Evolutionary conservation across 2,797 vertebrate genomes (phyloP).

Genomic region (Staurois parvus): DNA sequence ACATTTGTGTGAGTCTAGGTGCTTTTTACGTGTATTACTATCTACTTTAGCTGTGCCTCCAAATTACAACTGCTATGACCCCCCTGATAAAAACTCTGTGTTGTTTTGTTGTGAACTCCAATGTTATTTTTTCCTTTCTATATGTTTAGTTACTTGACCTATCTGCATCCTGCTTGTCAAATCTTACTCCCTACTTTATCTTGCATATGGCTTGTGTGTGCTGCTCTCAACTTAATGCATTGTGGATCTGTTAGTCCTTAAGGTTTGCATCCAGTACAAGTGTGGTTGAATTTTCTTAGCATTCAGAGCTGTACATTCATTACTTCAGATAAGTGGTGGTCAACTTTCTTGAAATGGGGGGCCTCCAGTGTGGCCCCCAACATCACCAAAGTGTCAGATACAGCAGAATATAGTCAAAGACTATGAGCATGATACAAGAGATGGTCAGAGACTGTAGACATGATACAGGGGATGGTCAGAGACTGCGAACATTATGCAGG

Average conservation of each 20-base stretch:
- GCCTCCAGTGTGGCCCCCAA: too few species aligned
- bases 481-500: too few species aligned
- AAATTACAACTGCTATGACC: constrained; percentile 39
- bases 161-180: constrained; percentile 38
- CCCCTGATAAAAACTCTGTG: constrained; percentile 26
- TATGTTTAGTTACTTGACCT: neutral
- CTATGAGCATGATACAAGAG: too few species aligned
- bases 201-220: constrained; percentile 46
- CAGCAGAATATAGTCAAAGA: too few species aligned
- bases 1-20: constrained; percentile 58
- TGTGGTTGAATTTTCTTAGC: constrained; percentile 3
- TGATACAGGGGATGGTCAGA: too few species aligned
- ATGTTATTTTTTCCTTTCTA: neutral
- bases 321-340: too few species aligned
- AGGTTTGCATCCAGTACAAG: constrained; percentile 15
- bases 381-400: too few species aligned
- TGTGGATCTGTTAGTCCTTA: neutral
- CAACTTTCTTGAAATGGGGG: too few species aligned
- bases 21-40: constrained; percentile 51
- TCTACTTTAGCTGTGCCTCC: constrained; percentile 30
- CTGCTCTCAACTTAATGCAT: constrained; percentile 34
- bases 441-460: too few species aligned
- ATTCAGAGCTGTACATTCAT: neutral
- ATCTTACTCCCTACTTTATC: neutral
- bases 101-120: constrained; percentile 6